Conservation (phyloP, 2,888 invertebrate genomes). For the Andrena chrysosceles region DNA sequence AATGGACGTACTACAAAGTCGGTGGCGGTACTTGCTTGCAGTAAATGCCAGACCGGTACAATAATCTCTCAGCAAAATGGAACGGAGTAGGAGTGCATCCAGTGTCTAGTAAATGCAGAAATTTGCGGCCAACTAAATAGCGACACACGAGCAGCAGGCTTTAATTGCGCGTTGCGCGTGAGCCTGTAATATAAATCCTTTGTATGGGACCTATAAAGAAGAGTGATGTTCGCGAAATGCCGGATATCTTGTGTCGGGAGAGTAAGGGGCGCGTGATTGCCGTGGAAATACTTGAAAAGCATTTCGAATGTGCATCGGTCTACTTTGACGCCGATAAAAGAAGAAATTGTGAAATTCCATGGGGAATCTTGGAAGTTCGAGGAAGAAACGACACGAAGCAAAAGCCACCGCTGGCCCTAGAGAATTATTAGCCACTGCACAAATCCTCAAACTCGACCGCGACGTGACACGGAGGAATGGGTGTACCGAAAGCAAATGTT, state of each 20-base stretch:
- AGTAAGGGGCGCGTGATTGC: neutral
- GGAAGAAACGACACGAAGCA: neutral
- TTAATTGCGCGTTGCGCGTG: conserved; percentile 26
- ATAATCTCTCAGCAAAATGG: conserved; percentile 32
- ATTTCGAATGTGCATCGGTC: neutral
- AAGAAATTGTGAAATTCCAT: neutral
- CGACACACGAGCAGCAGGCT: conserved; percentile 27
- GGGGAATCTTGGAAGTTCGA: neutral
- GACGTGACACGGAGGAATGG: conserved; percentile 24
- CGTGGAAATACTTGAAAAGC: neutral
- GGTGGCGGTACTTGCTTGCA: neutral
- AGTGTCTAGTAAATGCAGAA: conserved; percentile 39
- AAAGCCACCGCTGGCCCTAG: conserved; percentile 1
- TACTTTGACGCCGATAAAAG: conserved; percentile 4
- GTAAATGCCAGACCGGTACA: conserved; percentile 18
- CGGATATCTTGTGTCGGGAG: neutral
- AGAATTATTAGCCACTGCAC: conserved; percentile 47
- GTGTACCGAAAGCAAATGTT: conserved; percentile 26
- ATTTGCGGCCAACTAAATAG: conserved; percentile 48
- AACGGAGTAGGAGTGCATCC: neutral
- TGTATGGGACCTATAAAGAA: conserved; percentile 23
- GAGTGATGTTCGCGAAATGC: neutral
- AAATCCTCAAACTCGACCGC: conserved; percentile 28
- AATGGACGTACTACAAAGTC: neutral
- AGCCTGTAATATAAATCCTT: conserved; percentile 32